Evolutionary conservation across 2,797 vertebrate species (phyloP).

Genomic region (Coregonus ussuriensis): DNA sequence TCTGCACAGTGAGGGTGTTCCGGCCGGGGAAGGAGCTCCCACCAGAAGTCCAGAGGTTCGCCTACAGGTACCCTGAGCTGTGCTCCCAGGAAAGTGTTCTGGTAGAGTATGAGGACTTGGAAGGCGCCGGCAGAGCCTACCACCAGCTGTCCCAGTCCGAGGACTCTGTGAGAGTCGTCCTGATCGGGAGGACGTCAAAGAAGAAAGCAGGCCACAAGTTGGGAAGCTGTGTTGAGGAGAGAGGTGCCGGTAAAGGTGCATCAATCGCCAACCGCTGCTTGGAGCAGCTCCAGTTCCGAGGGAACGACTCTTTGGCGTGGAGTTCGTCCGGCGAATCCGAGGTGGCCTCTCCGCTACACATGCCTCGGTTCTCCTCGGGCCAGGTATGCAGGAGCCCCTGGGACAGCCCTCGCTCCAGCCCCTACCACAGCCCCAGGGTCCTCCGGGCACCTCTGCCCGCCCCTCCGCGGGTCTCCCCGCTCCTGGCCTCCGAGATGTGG

Average conservation of each 20-base stretch:
- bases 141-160: slow-evolving; percentile 40
- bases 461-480: slow-evolving; percentile 27
- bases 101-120: slow-evolving; percentile 54
- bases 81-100: slow-evolving; percentile 46
- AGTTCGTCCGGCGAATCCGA: slow-evolving; percentile 53
- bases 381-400: slow-evolving; percentile 28
- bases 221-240: slow-evolving; percentile 26
- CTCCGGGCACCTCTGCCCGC: slow-evolving; percentile 14
- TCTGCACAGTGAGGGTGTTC: slow-evolving; percentile 45
- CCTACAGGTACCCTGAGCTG: slow-evolving; percentile 49
- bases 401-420: slow-evolving; percentile 30
- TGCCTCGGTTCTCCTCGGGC: slow-evolving; percentile 23
- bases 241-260: slow-evolving; percentile 18
- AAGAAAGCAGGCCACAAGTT: slow-evolving; percentile 32
- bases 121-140: slow-evolving; percentile 52
- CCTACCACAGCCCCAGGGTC: slow-evolving; percentile 27
- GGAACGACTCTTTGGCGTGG: slow-evolving; percentile 41
- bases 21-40: slow-evolving; percentile 52
- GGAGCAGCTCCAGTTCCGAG: slow-evolving; percentile 40
- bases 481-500: slow-evolving; percentile 40
- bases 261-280: slow-evolving; percentile 39
- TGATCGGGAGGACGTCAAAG: slow-evolving; percentile 44
- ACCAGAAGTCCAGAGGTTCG: slow-evolving; percentile 48
- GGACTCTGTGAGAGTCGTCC: slow-evolving; percentile 34
- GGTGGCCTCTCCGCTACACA: slow-evolving; percentile 35